phyloP scores from a whole-genome alignment of 2,113 vertebrate species.

The Chrysochloris asiatica region DNA sequence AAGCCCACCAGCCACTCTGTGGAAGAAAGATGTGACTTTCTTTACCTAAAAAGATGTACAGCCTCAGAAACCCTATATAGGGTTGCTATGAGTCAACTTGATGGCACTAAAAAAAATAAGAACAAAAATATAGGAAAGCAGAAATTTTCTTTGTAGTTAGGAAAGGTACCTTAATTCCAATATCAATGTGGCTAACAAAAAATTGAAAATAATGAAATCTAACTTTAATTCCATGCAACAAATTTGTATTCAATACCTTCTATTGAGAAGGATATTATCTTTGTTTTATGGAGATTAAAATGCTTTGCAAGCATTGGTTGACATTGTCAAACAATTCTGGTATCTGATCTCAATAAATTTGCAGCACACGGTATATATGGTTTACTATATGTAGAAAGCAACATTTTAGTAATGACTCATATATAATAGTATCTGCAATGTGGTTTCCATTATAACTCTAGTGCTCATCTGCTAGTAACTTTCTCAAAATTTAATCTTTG shows the following conservation, averaged over 20 bases:
- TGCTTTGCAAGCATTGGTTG: slow-evolving; percentile 26
- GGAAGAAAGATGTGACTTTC: no score
- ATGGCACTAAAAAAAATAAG: no score
- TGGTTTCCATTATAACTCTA: slow-evolving; percentile 64
- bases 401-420: slow-evolving; percentile 45
- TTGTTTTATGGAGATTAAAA: slow-evolving; percentile 46
- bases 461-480: slow-evolving; percentile 69
- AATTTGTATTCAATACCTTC: slow-evolving; percentile 21
- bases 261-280: not conserved
- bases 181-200: not conserved
- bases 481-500: slow-evolving; percentile 72
- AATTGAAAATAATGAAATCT: slow-evolving; percentile 41
- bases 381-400: not conserved
- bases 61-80: no score
- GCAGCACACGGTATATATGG: not conserved
- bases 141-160: slow-evolving; percentile 29
- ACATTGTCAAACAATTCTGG: slow-evolving; percentile 16
- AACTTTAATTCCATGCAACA: slow-evolving; percentile 49
- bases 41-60: no score
- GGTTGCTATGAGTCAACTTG: no score
- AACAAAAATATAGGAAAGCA: slow-evolving; percentile 24
- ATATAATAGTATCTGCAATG: slow-evolving; percentile 62
- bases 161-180: slow-evolving; percentile 32
- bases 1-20: no score
- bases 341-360: slow-evolving; percentile 47